Conservation (phyloP, 2,797 vertebrate genomes). For the Acrossocheilus wenchowensis region DNA sequence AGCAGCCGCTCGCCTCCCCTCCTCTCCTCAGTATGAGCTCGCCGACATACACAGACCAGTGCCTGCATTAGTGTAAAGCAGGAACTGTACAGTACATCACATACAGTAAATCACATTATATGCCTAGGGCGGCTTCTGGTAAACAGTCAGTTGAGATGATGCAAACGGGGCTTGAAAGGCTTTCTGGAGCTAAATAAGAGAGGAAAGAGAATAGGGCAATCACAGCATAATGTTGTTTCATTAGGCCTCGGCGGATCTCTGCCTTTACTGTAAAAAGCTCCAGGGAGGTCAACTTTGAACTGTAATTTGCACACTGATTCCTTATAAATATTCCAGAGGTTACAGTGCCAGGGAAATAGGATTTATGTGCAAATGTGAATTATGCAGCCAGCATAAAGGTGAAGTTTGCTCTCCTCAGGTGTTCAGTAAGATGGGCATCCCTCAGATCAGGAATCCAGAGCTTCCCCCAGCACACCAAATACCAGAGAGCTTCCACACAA, state of each 20-base stretch:
- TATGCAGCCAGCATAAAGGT: background rate
- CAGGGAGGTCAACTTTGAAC: constrained; percentile 32
- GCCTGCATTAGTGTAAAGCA: constrained; percentile 33
- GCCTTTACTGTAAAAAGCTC: constrained; percentile 42
- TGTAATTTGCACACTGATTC: constrained; percentile 22
- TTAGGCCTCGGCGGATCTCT: constrained; percentile 4
- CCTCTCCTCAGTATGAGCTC: background rate
- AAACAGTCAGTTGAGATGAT: constrained; percentile 35
- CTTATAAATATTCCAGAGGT: constrained; percentile 80
- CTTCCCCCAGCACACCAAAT: constrained; percentile 81
- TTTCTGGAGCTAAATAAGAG: constrained; percentile 41
- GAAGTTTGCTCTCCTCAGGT: constrained; percentile 72
- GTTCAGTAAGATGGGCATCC: constrained; percentile 91
- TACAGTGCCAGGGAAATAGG: constrained; percentile 72
- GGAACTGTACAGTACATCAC: constrained; percentile 38
- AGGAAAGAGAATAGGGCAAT: constrained; percentile 66
- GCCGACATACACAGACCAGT: background rate
- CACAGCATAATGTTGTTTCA: constrained; percentile 63
- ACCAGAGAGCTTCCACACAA: constrained; percentile 82
- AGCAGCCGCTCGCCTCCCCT: constrained; percentile 32
- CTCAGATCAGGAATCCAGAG: constrained; percentile 86
- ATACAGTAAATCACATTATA: constrained; percentile 47
- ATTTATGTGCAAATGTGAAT: constrained; percentile 68
- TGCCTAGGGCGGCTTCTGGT: constrained; percentile 37
- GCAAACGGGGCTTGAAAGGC: constrained; percentile 26